Percentiles rank a stretch among this genome's conserved stretches.
These are phyloP conservation scores for Drosophila tanythrix DNA, from an alignment of 2,888 invertebrate species.

Conservation along the genomic window DNA sequence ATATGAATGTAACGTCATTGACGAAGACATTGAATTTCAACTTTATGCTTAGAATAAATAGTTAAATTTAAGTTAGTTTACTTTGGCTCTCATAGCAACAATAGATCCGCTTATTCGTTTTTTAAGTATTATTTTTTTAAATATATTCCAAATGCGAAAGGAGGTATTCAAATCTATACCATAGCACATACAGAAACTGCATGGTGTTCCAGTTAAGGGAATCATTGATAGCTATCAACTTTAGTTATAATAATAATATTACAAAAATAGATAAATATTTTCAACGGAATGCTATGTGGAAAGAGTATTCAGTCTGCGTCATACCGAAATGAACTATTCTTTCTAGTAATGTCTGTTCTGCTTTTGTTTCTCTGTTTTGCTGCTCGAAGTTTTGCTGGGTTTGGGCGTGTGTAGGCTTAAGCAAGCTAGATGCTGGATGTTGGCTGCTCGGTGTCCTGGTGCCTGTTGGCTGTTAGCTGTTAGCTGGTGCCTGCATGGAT, in stretches of 20 bases:
- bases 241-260: neutral
- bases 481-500: constrained; percentile 39
- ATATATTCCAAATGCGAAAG: neutral
- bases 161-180: no score
- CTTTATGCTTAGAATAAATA: neutral
- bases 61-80: neutral
- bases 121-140: neutral
- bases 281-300: neutral
- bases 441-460: constrained; percentile 7
- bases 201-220: neutral
- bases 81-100: neutral
- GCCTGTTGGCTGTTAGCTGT: constrained; percentile 2
- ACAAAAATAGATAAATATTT: neutral
- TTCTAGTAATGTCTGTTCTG: constrained; percentile 49
- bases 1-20: neutral
- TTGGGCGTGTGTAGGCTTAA: constrained; percentile 43
- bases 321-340: neutral
- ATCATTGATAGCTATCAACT: neutral
- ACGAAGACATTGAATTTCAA: neutral
- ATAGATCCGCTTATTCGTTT: neutral
- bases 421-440: constrained; percentile 24
- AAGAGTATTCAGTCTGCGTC: neutral
- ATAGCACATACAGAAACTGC: neutral
- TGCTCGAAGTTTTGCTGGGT: constrained; percentile 1
- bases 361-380: constrained; percentile 47